Percentiles rank a stretch among this genome's conserved stretches.
Evolutionary conservation across 2,797 vertebrate genomes (phyloP).

Genomic region (Gymnopithys bicolor): DNA sequence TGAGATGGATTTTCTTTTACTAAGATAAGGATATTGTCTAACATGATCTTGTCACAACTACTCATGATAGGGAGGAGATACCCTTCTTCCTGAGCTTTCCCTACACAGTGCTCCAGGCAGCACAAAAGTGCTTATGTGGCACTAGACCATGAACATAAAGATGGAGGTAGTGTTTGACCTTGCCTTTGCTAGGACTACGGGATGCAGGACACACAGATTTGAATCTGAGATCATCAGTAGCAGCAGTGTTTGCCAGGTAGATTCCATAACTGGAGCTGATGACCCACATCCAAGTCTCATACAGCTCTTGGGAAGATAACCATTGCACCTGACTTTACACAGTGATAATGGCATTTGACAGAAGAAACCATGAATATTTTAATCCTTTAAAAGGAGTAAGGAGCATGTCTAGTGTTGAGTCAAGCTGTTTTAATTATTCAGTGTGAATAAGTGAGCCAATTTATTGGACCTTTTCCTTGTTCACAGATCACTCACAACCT

Average conservation of each 20-base stretch:
- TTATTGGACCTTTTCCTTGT: conserved; percentile 60
- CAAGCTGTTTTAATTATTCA: conserved; percentile 69
- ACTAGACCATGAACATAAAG: background rate
- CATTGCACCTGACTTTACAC: conserved; percentile 10
- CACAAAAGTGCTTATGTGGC: background rate
- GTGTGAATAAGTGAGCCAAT: conserved; percentile 70
- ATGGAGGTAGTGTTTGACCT: background rate
- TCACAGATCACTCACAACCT: conserved; percentile 57
- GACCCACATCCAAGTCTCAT: background rate
- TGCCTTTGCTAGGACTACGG: background rate
- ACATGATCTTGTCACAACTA: background rate
- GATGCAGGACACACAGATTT: background rate
- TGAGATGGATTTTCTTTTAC: background rate
- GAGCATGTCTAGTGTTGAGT: conserved; percentile 33
- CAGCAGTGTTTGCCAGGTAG: background rate
- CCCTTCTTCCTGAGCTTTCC: background rate
- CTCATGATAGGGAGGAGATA: background rate
- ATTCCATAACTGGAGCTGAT: background rate
- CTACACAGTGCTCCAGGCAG: background rate
- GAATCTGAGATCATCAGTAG: background rate
- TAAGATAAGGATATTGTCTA: background rate
- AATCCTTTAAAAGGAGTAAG: conserved; percentile 53
- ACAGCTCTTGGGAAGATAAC: conserved; percentile 6
- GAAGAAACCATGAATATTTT: conserved; percentile 65
- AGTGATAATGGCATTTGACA: conserved; percentile 48